Evolutionary conservation across 2,113 vertebrate species (phyloP), one percentile per base, ranked within the genome.

Genomic region (Calcarius ornatus): DNA sequence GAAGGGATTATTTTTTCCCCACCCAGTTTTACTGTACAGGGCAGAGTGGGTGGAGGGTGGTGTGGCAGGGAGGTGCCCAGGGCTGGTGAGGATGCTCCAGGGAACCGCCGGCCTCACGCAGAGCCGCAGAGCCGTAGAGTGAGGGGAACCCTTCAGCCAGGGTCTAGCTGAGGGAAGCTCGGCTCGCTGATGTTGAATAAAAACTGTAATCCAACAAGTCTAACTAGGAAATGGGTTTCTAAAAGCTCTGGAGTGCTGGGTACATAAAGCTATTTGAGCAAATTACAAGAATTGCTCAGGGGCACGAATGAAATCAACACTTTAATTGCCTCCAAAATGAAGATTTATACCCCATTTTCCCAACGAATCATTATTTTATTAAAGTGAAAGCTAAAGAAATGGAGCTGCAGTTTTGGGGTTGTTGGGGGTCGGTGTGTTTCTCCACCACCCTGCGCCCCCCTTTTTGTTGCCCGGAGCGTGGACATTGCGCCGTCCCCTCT

Each of bases 291-390:
- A 99, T 98, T 97, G 99, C 99, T 99, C 64, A 90, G 97, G 98
- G 99, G 98, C 98, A 98, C 96, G 97, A 98, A 99, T 98, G 98
- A 98, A 98, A 99, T 98, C 98, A 97, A 98, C 98, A 98, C 98
- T 99, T 99, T 99, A 99, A 99, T 99, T 99, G 99, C 98, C 98
- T 99, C 98, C 98, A 98, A 99, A 98, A 99, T 99, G 98, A 99
- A 99, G 98, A 99, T 98, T 98, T 98, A 98, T 99, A 98, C 98
- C 98, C 98, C 98, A 98, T 99, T 99, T 99, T 97, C 98, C 96
- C 97, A 97, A 98, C 96, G 97, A 98, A 98, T 97, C 97, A 97
- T 98, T 98, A 98, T 98, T 98, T 98, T 98, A 97, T 98, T 97
- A 97, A 98, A 98, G 96, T 51, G 96, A 94, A 96, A 97, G 95